These are phyloP conservation scores for Sinocyclocheilus anshuiensis DNA, from an alignment of 2,113 vertebrate species.

Conservation along the genomic window DNA sequence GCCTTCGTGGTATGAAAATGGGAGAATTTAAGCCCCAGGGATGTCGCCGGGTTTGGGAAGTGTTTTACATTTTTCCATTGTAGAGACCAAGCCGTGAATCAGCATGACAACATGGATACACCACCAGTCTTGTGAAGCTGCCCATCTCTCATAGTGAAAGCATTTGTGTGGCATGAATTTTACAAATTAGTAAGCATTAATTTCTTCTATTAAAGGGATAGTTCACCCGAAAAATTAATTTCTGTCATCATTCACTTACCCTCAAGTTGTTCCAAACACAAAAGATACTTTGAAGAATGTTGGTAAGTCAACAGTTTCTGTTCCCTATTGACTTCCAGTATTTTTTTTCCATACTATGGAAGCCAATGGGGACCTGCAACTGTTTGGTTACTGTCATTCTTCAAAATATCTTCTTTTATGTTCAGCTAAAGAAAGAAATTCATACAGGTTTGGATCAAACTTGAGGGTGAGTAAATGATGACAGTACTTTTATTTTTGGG, in stretches of 20 bases:
- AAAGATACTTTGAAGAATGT: not conserved
- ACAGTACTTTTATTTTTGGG: no score
- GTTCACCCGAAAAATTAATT: not conserved
- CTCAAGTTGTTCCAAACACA: not conserved
- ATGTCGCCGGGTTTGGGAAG: slow-evolving; percentile 4
- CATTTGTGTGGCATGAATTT: not conserved
- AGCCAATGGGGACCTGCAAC: no score
- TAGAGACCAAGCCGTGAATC: slow-evolving; percentile 24
- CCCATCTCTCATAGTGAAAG: not conserved
- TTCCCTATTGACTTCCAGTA: not conserved
- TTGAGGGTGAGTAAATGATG: no score
- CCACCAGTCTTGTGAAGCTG: not conserved
- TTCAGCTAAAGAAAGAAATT: no score
- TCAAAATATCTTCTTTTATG: no score
- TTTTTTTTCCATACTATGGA: no score
- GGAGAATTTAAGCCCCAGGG: slow-evolving; percentile 7
- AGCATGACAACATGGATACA: not conserved
- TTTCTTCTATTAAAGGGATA: slow-evolving; percentile 13
- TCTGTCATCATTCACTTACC: not conserved
- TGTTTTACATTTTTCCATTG: slow-evolving; percentile 2
- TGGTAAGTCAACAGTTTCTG: not conserved
- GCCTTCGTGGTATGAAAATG: slow-evolving; percentile 14
- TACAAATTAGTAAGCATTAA: not conserved
- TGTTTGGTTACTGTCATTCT: no score
- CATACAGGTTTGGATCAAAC: no score